phyloP scores from a whole-genome alignment of 2,888 invertebrate species.

The Oscheius onirici region DNA sequence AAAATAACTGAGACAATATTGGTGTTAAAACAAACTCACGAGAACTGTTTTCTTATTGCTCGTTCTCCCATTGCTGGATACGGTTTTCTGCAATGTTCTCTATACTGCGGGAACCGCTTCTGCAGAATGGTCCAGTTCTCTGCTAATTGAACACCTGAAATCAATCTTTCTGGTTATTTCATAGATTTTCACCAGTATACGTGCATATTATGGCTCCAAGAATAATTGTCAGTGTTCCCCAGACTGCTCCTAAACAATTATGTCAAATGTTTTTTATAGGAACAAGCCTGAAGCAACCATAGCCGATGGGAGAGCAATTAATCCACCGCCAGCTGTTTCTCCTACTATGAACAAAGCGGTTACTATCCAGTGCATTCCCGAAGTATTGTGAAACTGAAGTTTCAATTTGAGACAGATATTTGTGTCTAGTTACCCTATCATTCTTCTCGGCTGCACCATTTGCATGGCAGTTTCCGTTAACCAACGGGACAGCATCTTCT shows the following conservation, averaged over 20 bases:
- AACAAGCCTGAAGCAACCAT: constrained; percentile 57
- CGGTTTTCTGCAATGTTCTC: constrained; percentile 63
- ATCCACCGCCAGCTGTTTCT: constrained; percentile 68
- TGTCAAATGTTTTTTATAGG: not conserved
- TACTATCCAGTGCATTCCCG: constrained; percentile 59
- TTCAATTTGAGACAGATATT: not conserved
- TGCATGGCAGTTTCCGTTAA: not conserved
- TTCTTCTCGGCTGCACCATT: not conserved
- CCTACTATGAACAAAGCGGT: constrained; percentile 65
- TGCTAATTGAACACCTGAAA: constrained; percentile 47
- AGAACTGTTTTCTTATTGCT: constrained; percentile 59
- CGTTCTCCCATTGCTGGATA: constrained; percentile 67
- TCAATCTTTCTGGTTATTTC: too few relatives aligned
- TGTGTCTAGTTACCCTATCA: not conserved
- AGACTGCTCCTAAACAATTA: constrained; percentile 38
- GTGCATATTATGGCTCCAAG: constrained; percentile 62
- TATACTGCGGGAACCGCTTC: constrained; percentile 43
- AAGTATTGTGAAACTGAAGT: constrained; percentile 34
- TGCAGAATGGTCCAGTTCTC: constrained; percentile 53
- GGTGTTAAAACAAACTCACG: constrained; percentile 37
- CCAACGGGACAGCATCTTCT: constrained; percentile 11
- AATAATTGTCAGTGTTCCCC: constrained; percentile 52
- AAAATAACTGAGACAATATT: constrained; percentile 48
- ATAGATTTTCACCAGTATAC: constrained; percentile 47
- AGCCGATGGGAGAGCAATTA: constrained; percentile 67